Conservation (phyloP, 2,113 vertebrate species). For the Charina bottae region DNA sequence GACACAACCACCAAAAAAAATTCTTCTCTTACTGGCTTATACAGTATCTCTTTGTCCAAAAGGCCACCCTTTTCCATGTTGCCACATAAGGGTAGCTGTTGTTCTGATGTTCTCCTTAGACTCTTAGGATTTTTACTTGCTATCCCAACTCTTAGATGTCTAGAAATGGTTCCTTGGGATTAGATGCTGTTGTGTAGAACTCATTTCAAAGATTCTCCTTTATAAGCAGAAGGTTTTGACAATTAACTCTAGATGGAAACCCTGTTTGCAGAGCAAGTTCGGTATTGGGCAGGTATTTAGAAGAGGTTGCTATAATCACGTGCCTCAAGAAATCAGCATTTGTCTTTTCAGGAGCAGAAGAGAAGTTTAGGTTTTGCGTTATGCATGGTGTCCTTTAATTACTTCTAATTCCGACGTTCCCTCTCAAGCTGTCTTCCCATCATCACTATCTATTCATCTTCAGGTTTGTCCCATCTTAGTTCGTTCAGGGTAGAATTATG, state of each 20-base stretch:
- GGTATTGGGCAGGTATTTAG: constrained; percentile 25
- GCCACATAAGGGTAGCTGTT: background rate
- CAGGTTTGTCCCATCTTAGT: background rate
- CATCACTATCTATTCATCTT: background rate
- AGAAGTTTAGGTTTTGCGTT: background rate
- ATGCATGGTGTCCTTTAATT: background rate
- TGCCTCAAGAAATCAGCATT: background rate
- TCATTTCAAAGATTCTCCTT: background rate
- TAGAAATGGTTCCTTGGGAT: background rate
- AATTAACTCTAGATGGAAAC: constrained; percentile 41
- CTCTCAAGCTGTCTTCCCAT: background rate
- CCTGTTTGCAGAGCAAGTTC: constrained; percentile 40
- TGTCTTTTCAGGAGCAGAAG: background rate
- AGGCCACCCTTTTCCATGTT: background rate
- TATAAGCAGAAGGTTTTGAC: background rate
- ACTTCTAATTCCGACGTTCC: background rate
- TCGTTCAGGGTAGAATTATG: background rate
- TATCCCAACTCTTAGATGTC: no score
- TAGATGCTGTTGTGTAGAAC: no score
- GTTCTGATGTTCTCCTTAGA: background rate
- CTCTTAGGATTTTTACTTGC: background rate
- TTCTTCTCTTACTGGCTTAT: background rate
- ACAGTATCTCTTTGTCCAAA: background rate
- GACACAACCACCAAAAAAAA: background rate
- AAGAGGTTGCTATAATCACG: constrained; percentile 9